Conservation (phyloP, 1,140 invertebrate genomes). For the Lerema accius region DNA sequence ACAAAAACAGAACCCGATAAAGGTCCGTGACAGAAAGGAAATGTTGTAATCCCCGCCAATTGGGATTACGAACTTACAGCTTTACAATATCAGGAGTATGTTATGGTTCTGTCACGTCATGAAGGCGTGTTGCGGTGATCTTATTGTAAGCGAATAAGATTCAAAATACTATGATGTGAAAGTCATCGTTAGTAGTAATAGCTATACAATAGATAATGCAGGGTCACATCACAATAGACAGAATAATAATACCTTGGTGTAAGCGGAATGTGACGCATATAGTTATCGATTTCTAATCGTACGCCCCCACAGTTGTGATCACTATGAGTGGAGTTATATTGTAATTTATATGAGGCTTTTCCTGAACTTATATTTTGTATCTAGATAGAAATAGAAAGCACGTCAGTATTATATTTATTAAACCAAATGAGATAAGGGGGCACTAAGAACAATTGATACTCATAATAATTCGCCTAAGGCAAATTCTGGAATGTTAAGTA, state of each 20-base stretch:
- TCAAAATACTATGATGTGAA: background rate
- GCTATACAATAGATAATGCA: slow-evolving; percentile 65
- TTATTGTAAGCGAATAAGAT: slow-evolving; percentile 7
- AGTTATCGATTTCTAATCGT: slow-evolving; percentile 76
- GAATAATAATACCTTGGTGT: slow-evolving; percentile 62
- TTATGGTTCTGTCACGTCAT: slow-evolving; percentile 10
- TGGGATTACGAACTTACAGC: slow-evolving; percentile 62
- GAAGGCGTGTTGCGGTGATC: background rate
- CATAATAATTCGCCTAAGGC: no score
- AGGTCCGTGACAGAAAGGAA: slow-evolving; percentile 51
- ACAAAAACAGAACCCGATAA: slow-evolving; percentile 47
- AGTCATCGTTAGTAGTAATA: slow-evolving; percentile 45
- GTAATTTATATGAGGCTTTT: slow-evolving; percentile 9
- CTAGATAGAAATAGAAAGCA: no score
- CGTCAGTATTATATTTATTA: no score
- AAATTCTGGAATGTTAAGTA: no score
- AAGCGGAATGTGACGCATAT: slow-evolving; percentile 64
- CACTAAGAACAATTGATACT: no score
- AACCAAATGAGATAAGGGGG: no score
- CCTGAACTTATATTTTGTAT: no score
- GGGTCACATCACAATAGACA: slow-evolving; percentile 63
- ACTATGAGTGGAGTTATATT: slow-evolving; percentile 38
- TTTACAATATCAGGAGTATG: slow-evolving; percentile 16
- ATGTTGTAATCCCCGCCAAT: slow-evolving; percentile 65
- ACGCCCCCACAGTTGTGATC: slow-evolving; percentile 54